Evolutionary conservation across 1,140 invertebrate species (phyloP), one percentile per base, ranked within the genome.

Genomic region (Brachionus calyciflorus): DNA sequence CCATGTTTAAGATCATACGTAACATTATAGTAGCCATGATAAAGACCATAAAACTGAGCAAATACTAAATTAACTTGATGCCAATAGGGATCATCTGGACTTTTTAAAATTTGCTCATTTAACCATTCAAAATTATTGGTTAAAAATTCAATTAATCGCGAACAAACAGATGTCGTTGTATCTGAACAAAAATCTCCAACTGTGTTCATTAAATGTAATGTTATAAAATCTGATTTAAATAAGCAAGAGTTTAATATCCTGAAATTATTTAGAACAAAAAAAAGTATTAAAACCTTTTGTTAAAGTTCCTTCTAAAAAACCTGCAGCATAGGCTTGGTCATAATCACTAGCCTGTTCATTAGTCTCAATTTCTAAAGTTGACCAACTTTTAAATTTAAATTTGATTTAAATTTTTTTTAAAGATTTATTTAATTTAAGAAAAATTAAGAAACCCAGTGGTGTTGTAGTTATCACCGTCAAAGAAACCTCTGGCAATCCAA

Each of bases 241-340:
- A n/a, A n/a, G n/a, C n/a, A n/a, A n/a, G n/a, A n/a, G n/a, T n/a
- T n/a, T n/a, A n/a, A n/a, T n/a, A n/a, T n/a, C n/a, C n/a, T n/a
- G n/a, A n/a, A n/a, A n/a, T n/a, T n/a, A n/a, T n/a, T n/a, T n/a
- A n/a, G n/a, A n/a, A n/a, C n/a, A n/a, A n/a, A n/a, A n/a, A n/a
- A n/a, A n/a, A n/a, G 90, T 89, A 68, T 94, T 93, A 5, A 75
- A 10, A 9, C 40, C 26, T 41, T 77, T 41, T 24, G 83, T 83
- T 2, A 82, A 44, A 51, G 76, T 68, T 0, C 92, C 93, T 84
- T 95, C 93, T 0, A 92, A 86, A n/a, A 92, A 87, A 7, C 93
- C 93, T n/a, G 93, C 92, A 1, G 91, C 90, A 82, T 91, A 93
- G 0, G 92, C 92, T 85, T 95, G 93, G 6, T 91, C 87, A 78